These are phyloP conservation scores for Silurus lanzhouensis DNA, from an alignment of 2,797 vertebrate species.

Conservation along the genomic window DNA sequence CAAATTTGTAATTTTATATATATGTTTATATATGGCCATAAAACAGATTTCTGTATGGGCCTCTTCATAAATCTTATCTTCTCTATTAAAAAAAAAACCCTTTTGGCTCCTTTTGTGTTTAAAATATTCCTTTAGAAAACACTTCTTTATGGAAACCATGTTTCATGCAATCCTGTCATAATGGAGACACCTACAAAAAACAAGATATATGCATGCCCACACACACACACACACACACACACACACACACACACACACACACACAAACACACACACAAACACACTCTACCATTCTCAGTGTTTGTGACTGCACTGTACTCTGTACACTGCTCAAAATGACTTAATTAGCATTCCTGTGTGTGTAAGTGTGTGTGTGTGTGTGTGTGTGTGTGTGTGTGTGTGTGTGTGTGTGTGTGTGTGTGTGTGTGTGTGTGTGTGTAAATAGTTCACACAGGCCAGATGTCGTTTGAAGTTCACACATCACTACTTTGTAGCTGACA, in stretches of 20 bases:
- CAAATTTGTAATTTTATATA: too few relatives aligned
- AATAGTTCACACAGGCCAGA: slow-evolving; percentile 77
- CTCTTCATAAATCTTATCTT: background rate
- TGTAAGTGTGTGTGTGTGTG: slow-evolving; percentile 26
- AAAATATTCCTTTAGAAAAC: slow-evolving; percentile 10
- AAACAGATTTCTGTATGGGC: too few relatives aligned
- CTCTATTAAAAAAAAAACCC: background rate
- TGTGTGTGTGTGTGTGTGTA: slow-evolving; percentile 55
- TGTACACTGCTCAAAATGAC: slow-evolving; percentile 25
- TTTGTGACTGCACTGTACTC: slow-evolving; percentile 24
- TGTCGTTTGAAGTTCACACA: slow-evolving; percentile 82
- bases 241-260: slow-evolving; percentile 1
- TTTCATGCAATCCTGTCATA: background rate
- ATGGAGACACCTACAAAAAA: background rate
- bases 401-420: slow-evolving; percentile 35
- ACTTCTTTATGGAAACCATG: background rate
- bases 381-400: slow-evolving; percentile 26
- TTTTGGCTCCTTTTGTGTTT: slow-evolving; percentile 4
- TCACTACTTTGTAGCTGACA: slow-evolving; percentile 81
- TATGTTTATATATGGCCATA: too few relatives aligned
- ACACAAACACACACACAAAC: background rate
- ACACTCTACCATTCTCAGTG: background rate
- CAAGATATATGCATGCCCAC: background rate
- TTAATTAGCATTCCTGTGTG: slow-evolving; percentile 33
- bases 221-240: background rate